Percentiles rank a stretch among this genome's conserved stretches.
These are phyloP conservation scores for Lanistes nyassanus DNA, from an alignment of 1,140 invertebrate genomes.

Conservation along the genomic window DNA sequence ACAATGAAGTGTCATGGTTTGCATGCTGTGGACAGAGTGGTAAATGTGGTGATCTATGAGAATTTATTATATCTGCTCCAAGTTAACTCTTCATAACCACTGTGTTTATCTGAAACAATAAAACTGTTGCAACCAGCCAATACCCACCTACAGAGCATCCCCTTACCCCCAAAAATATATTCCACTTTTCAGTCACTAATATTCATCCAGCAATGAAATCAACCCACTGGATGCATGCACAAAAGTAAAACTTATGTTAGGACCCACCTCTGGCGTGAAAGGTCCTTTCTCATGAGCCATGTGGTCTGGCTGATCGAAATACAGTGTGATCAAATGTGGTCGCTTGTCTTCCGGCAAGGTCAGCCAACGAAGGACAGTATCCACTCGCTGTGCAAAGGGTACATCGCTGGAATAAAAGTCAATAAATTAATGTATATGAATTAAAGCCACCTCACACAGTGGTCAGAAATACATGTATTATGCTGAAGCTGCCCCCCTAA, in stretches of 20 bases:
- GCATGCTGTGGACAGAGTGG: too few species aligned
- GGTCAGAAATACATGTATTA: too few species aligned
- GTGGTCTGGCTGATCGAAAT: constrained; percentile 81
- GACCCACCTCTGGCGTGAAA: constrained; percentile 11
- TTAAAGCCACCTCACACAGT: too few species aligned
- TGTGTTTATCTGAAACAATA: neutral
- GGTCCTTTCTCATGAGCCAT: constrained; percentile 69
- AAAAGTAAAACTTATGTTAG: constrained; percentile 32
- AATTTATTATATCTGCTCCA: too few species aligned
- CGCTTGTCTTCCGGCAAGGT: constrained; percentile 29
- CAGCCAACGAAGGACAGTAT: constrained; percentile 76
- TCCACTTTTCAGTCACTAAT: neutral
- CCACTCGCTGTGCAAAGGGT: constrained; percentile 67
- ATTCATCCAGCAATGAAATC: constrained; percentile 18
- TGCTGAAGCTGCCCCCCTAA: too few species aligned
- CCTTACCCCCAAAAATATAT: neutral
- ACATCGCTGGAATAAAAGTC: constrained; percentile 29
- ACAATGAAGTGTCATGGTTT: too few species aligned
- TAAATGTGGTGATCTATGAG: too few species aligned
- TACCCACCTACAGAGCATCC: neutral
- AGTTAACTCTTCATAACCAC: too few species aligned
- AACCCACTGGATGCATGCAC: constrained; percentile 48
- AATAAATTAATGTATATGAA: neutral
- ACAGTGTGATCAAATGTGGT: constrained; percentile 75
- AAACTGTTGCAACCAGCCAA: neutral